Conservation (phyloP, 2,113 vertebrate species). For the Amazona guildingii region DNA sequence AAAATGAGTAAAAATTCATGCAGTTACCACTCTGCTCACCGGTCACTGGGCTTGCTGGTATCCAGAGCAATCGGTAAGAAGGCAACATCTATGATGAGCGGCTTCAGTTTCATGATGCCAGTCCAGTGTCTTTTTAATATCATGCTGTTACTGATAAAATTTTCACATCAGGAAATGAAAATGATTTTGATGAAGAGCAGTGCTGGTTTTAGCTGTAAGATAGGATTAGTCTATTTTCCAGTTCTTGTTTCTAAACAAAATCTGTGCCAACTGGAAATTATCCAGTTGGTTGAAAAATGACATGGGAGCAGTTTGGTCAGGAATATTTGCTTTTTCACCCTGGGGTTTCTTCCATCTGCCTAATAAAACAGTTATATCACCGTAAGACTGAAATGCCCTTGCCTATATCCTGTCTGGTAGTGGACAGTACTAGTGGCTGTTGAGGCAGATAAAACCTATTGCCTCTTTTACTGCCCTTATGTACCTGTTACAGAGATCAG, state of each 20-base stretch:
- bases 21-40: neutral
- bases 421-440: neutral
- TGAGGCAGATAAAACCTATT: neutral
- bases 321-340: conserved; percentile 49
- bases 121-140: conserved; percentile 10
- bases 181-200: neutral
- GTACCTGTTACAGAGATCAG: neutral
- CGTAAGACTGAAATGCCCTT: neutral
- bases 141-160: neutral
- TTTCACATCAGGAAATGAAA: conserved; percentile 62
- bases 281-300: conserved; percentile 36
- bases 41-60: neutral
- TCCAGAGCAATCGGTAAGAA: too few relatives aligned
- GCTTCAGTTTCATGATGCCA: neutral
- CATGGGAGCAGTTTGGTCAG: conserved; percentile 26
- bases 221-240: conserved; percentile 63
- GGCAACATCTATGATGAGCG: neutral
- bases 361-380: conserved; percentile 38
- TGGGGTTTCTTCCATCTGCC: conserved; percentile 32
- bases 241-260: conserved; percentile 40
- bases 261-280: conserved; percentile 42
- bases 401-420: neutral
- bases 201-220: conserved; percentile 48
- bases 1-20: neutral
- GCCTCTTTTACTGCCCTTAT: neutral